Evolutionary conservation across 2,888 invertebrate genomes (phyloP), one percentile per base, ranked within the genome.

Genomic region (Drosophila merina): DNA sequence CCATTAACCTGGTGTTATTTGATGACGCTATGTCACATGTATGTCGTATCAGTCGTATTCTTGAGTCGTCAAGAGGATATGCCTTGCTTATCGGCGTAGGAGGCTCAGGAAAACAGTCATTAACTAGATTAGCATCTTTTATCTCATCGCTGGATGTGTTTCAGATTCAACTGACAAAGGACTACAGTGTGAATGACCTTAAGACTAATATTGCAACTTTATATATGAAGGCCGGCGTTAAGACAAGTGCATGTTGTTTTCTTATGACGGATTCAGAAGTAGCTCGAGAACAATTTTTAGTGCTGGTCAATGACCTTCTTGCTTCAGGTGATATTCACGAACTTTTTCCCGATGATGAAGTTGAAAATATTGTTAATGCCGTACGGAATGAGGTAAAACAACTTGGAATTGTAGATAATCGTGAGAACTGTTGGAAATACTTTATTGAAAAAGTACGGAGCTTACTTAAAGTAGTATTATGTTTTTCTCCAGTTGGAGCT

Each of bases 1-100:
- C 96, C 0, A 98, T 98, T 97, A 97, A 98, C 92, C 92, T 98
- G 64, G 98, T 98, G 2, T 94, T 98, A 7, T 98, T 98, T 88
- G 98, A 98, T 89, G 98, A 98, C 90, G 98, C 98, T 10, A 97
- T 98, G 96, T 94, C 95, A 74, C 98, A 98, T 90, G 95, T 98
- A 54, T 97, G 97, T 92, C 94, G 96, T 76, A 98, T 98, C 68
- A 98, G 97, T 91, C 95, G 98, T 59, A 98, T 98, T 76, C 92
- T 98, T 86, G 98, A 98, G 91, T 95, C 96, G 1, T 97, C 98
- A 0, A 93, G 98, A 79, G 98, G 98, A 10, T 98, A 98, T 90
- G 98, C 97, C 0, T 92, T 98, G 28, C 92, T 98, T 12, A 96
- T 98, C 25, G 98, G 98, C 28, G 98, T 98, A 0, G 98, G 98